Evolutionary conservation across 2,797 vertebrate genomes (phyloP).

Genomic region (Esox masquinongy): DNA sequence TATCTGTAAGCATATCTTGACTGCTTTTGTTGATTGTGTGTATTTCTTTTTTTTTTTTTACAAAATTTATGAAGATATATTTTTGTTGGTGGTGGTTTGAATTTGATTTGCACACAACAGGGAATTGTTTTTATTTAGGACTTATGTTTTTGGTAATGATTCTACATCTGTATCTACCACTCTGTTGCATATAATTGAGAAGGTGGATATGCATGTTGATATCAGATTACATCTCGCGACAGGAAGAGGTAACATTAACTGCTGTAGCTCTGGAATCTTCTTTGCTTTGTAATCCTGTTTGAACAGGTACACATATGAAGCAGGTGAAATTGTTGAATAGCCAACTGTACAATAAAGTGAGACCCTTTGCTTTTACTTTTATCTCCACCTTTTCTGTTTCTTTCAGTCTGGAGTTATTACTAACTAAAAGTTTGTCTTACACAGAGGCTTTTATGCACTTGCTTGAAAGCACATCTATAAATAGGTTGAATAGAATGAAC

Average conservation of each 20-base stretch:
- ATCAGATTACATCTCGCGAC: background rate
- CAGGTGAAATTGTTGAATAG: background rate
- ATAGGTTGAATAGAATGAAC: slow-evolving; percentile 18
- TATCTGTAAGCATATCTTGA: background rate
- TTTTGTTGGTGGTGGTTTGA: background rate
- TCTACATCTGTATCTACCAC: background rate
- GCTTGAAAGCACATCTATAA: slow-evolving; percentile 22
- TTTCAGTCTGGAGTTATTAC: background rate
- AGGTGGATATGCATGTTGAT: background rate
- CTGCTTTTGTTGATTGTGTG: background rate
- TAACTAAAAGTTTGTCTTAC: background rate
- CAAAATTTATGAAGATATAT: background rate
- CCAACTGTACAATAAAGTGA: background rate
- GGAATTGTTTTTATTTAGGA: background rate
- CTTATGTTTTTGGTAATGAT: background rate
- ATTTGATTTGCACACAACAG: slow-evolving; percentile 14
- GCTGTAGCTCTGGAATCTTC: background rate
- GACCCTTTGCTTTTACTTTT: background rate
- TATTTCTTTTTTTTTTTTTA: slow-evolving; percentile 1
- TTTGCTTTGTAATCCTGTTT: background rate
- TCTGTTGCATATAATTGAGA: background rate
- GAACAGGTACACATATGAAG: background rate
- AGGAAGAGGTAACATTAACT: background rate
- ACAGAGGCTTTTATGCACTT: slow-evolving; percentile 11
- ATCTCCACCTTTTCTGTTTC: background rate